phyloP scores from a whole-genome alignment of 2,113 vertebrate genomes.

The Crotalus viridis region DNA sequence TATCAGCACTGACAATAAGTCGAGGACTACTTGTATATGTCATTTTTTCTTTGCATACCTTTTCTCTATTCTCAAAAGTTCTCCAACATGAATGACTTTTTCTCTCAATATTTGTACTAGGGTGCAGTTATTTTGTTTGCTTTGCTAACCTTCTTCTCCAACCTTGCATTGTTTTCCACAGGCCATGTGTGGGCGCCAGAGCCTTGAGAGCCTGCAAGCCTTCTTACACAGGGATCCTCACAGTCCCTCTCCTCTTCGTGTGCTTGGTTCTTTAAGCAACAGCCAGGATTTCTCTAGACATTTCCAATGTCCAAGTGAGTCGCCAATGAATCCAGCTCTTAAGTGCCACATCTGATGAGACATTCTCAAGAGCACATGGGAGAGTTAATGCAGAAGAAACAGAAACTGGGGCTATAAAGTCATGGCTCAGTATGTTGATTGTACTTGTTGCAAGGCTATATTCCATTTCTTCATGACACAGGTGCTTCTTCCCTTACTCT shows the following conservation, averaged over 20 bases:
- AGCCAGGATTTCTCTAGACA: constrained; percentile 64
- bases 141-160: background rate
- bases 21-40: no score
- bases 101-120: background rate
- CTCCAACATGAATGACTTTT: background rate
- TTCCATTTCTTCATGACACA: background rate
- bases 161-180: constrained; percentile 38
- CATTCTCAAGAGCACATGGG: background rate
- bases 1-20: no score
- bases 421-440: background rate
- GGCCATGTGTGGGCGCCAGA: constrained; percentile 66
- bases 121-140: background rate
- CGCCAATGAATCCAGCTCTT: constrained; percentile 64
- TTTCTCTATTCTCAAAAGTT: background rate
- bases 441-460: background rate
- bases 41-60: background rate
- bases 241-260: constrained; percentile 68
- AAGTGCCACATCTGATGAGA: constrained; percentile 72
- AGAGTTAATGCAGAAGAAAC: background rate
- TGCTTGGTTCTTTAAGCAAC: constrained; percentile 70
- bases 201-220: constrained; percentile 37
- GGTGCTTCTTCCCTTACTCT: background rate
- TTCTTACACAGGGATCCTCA: constrained; percentile 49
- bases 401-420: background rate
- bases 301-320: constrained; percentile 62